phyloP scores from a whole-genome alignment of 2,113 vertebrate species.

The Setophaga petechia region DNA sequence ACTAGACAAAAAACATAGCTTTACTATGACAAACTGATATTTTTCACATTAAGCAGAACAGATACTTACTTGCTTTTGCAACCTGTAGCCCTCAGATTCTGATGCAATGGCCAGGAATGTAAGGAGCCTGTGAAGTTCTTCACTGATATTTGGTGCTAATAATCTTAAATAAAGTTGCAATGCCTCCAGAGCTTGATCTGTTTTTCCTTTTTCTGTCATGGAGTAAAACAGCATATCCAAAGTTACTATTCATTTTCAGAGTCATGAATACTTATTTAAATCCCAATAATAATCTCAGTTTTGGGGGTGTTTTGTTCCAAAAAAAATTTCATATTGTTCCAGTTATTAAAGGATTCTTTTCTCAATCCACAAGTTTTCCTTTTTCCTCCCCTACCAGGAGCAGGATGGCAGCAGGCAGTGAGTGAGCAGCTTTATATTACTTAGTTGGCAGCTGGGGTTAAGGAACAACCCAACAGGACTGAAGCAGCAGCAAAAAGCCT shows the following conservation, averaged over 20 bases:
- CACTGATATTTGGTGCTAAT: slow-evolving; percentile 69
- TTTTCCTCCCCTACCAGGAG: not conserved
- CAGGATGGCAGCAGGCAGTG: not conserved
- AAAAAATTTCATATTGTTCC: not conserved
- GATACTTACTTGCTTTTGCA: slow-evolving; percentile 81
- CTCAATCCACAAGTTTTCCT: not conserved
- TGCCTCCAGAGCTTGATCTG: slow-evolving; percentile 76
- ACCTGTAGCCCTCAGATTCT: slow-evolving; percentile 65
- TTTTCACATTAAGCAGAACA: not conserved
- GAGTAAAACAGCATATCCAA: not conserved
- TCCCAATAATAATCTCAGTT: not conserved
- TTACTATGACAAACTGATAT: not conserved
- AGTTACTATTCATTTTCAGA: not conserved
- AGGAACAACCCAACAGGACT: not conserved
- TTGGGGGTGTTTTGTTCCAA: not conserved
- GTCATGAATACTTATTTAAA: not conserved
- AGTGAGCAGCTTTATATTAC: not conserved
- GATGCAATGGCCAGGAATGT: slow-evolving; percentile 75
- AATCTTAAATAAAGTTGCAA: slow-evolving; percentile 81
- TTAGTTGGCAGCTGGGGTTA: not conserved
- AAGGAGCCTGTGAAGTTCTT: slow-evolving; percentile 80
- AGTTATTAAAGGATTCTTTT: not conserved
- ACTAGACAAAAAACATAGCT: not conserved
- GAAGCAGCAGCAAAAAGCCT: not conserved
- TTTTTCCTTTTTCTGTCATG: slow-evolving; percentile 74